Evolutionary conservation across 2,888 invertebrate genomes (phyloP).

Genomic region (Macrophya alboannulata): DNA sequence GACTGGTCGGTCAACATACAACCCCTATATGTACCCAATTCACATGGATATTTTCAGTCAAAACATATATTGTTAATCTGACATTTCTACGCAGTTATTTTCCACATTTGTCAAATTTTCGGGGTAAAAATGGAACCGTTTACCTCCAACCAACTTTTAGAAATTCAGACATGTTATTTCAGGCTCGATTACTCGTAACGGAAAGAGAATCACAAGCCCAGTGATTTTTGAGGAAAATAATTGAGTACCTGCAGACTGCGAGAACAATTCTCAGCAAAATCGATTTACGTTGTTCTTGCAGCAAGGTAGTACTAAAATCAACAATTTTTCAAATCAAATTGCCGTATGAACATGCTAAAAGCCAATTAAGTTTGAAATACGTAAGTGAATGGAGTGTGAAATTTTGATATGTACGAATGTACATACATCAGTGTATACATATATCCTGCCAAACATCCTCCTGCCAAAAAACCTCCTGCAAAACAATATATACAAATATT

Average conservation of each 20-base stretch:
- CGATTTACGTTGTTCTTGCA: neutral
- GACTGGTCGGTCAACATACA: neutral
- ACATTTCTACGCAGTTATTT: neutral
- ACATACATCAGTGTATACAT: no score
- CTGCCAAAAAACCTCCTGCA: no score
- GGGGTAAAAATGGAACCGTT: neutral
- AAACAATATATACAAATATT: no score
- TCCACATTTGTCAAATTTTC: neutral
- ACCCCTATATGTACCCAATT: neutral
- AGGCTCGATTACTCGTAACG: neutral
- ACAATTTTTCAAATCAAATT: neutral
- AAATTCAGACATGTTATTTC: neutral
- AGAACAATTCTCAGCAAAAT: neutral
- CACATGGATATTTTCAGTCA: neutral
- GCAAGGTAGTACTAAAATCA: neutral
- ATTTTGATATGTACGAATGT: neutral
- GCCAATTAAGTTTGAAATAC: neutral
- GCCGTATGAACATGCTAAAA: neutral
- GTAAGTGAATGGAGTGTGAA: neutral
- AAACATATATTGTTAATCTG: neutral
- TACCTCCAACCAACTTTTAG: neutral
- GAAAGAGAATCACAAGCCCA: neutral
- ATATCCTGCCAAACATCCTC: no score
- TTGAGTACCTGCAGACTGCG: neutral
- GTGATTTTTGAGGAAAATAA: neutral